Evolutionary conservation across 2,888 invertebrate species (phyloP), one percentile per base, ranked within the genome.

Genomic region (Melangyna quadrimaculata): DNA sequence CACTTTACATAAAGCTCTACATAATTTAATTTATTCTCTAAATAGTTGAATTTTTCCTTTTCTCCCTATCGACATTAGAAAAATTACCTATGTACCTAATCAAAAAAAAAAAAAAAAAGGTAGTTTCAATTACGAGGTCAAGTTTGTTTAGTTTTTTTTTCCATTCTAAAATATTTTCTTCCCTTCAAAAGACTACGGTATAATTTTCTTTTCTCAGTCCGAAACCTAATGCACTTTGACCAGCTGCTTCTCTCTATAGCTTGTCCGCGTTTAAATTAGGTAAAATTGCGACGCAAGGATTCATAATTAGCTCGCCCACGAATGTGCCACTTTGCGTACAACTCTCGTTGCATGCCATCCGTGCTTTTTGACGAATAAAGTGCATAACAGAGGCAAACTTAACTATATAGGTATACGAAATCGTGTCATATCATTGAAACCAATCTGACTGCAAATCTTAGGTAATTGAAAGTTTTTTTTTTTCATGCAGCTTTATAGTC

Each of bases 401-500:
- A n/a, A n/a, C n/a, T n/a, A n/a, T n/a, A n/a, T n/a, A n/a, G 9
- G 7, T 1, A 32, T 32, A 48, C 55, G 77, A 67, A 84, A 84
- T 80, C 72, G 80, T 84, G 84, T 84, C 83, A 84, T 79, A 74
- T 79, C 84, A 79, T 80, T 84, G 75, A 84, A 80, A 80, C 72
- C 84, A 84, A 79, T 84, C 75, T 77, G 71, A 71, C 53, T 80
- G 73, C 74, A 45, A 79, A 79, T 75, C 83, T 74, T 43, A 73
- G 78, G 73, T 48, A 74, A 78, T 78, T 80, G 81, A 81, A 71
- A 67, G 67, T 45, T 63, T 24, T 63, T 55, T 63, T 37, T 53
- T 37, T 14, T 14, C 4, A 29, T 17, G n/a, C n/a, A 35, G 37
- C 37, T 29, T 63, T 12, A 53, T 24, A 32, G 40, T 55, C 48